phyloP scores from a whole-genome alignment of 2,797 vertebrate species.

The Huso huso region DNA sequence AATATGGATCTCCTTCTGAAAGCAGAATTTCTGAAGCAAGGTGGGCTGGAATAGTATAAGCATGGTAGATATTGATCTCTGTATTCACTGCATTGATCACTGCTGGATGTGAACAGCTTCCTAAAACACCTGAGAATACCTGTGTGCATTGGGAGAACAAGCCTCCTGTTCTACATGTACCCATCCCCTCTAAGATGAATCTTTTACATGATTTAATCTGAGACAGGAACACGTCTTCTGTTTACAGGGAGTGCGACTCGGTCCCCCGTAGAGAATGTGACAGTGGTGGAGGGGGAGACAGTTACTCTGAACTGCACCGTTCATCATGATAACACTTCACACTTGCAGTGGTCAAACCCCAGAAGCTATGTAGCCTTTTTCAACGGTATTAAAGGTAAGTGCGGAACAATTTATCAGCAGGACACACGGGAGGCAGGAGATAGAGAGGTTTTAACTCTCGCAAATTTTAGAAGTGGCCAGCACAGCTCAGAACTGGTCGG shows the following conservation, averaged over 20 bases:
- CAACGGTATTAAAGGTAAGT: conserved; percentile 34
- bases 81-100: not conserved
- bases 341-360: conserved; percentile 53
- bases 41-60: too few relatives aligned
- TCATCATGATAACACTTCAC: not conserved
- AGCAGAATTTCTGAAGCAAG: too few relatives aligned
- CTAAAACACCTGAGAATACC: not conserved
- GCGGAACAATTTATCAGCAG: not conserved
- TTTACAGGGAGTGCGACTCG: conserved; percentile 35
- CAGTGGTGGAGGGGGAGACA: conserved; percentile 42
- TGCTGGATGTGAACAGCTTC: conserved; percentile 1
- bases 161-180: not conserved
- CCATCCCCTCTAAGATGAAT: not conserved
- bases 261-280: conserved; percentile 28
- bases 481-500: too few relatives aligned
- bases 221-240: not conserved
- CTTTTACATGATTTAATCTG: not conserved
- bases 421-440: too few relatives aligned
- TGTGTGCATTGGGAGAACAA: not conserved
- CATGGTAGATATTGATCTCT: not conserved
- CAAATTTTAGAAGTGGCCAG: too few relatives aligned
- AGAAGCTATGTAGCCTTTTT: conserved; percentile 44
- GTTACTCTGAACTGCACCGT: conserved; percentile 42
- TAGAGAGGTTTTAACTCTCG: too few relatives aligned
- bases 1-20: too few relatives aligned